phyloP scores from a whole-genome alignment of 1,140 invertebrate species.

The Drosophila pseudoananassae region DNA sequence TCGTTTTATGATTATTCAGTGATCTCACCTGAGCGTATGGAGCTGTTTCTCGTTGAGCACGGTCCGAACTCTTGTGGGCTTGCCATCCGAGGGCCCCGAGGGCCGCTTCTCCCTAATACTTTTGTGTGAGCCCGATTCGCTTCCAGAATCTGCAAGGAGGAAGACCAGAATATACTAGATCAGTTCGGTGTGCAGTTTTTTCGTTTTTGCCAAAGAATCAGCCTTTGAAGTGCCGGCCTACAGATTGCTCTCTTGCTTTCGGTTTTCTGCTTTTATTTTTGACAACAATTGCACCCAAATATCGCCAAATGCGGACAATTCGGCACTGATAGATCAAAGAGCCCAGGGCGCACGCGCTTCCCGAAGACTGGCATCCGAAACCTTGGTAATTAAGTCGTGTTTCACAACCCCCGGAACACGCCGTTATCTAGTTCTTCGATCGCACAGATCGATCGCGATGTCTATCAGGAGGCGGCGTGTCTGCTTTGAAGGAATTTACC shows the following conservation, averaged over 20 bases:
- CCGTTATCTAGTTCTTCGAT: conserved; percentile 69
- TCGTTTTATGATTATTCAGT: background rate
- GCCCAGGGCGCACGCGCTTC: conserved; percentile 9
- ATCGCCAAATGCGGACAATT: conserved; percentile 27
- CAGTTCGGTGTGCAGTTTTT: conserved; percentile 41
- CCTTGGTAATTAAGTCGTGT: conserved; percentile 80
- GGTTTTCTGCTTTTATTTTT: conserved; percentile 15
- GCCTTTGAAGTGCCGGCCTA: conserved; percentile 61
- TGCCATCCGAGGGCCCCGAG: conserved; percentile 91
- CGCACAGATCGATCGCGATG: conserved; percentile 31
- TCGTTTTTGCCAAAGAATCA: conserved; percentile 14
- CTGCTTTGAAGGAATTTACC: conserved; percentile 45
- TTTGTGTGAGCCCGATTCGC: conserved; percentile 93
- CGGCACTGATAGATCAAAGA: conserved; percentile 41
- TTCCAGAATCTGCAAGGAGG: conserved; percentile 90
- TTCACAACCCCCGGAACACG: conserved; percentile 73
- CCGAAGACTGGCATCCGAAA: conserved; percentile 16
- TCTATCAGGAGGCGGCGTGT: conserved; percentile 38
- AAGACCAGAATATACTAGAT: conserved; percentile 8
- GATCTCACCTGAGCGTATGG: conserved; percentile 91
- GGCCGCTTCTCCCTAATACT: conserved; percentile 87
- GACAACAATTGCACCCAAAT: conserved; percentile 34
- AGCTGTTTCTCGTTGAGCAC: conserved; percentile 99
- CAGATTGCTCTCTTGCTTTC: conserved; percentile 17
- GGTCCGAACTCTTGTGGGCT: conserved; percentile 98